These are phyloP conservation scores for Gasteruption jaculator DNA, from an alignment of 2,888 invertebrate species.

Conservation along the genomic window DNA sequence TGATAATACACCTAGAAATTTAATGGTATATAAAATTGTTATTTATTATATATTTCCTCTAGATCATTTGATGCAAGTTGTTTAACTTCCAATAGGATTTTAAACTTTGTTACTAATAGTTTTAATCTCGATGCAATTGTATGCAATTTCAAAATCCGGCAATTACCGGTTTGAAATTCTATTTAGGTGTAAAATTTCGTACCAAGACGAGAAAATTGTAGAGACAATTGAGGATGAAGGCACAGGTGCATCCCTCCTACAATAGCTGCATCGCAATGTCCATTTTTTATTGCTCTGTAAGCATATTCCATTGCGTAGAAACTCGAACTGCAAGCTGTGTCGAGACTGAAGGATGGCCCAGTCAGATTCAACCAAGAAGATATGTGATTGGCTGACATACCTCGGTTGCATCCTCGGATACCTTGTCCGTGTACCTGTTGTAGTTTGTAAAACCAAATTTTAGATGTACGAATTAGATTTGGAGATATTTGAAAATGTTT, in stretches of 20 bases:
- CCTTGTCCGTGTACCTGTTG: conserved; percentile 57
- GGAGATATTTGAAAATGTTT: neutral
- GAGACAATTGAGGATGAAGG: conserved; percentile 79
- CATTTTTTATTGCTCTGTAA: conserved; percentile 70
- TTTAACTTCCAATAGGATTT: too few relatives aligned
- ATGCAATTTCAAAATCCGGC: too few relatives aligned
- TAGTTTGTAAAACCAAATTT: too few relatives aligned
- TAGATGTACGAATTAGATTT: neutral
- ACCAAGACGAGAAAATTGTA: conserved; percentile 72
- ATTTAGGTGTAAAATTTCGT: too few relatives aligned
- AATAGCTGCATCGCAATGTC: conserved; percentile 82
- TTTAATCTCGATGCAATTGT: too few relatives aligned
- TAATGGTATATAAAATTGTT: too few relatives aligned
- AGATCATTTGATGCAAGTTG: too few relatives aligned
- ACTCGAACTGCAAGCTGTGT: conserved; percentile 91
- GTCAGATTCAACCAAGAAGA: conserved; percentile 83
- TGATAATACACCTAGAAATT: conserved; percentile 71
- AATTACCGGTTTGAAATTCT: too few relatives aligned
- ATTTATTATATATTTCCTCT: too few relatives aligned
- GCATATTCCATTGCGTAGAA: conserved; percentile 82
- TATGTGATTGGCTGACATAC: conserved; percentile 86
- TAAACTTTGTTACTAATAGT: too few relatives aligned
- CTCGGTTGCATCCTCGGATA: conserved; percentile 76
- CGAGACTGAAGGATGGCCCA: conserved; percentile 83
- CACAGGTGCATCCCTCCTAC: conserved; percentile 83